Conservation (phyloP, 2,113 vertebrate genomes). For the Mesembrinibis cayennensis region DNA sequence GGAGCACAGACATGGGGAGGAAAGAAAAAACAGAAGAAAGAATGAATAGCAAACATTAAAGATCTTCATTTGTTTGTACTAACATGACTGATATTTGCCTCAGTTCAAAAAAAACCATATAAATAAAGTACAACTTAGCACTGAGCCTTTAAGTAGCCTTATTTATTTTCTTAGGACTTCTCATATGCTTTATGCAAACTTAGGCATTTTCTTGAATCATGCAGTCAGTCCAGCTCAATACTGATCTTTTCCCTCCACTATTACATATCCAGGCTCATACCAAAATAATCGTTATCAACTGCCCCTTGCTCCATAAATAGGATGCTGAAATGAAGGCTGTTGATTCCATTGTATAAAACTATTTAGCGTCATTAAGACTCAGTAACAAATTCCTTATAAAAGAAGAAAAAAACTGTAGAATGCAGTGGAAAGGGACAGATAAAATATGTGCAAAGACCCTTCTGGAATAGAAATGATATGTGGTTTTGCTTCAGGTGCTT, state of each 20-base stretch:
- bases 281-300: not conserved
- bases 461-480: not conserved
- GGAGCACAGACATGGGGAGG: not conserved
- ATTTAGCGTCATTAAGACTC: not conserved
- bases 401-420: not conserved
- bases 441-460: not conserved
- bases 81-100: not conserved
- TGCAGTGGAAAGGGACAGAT: not conserved
- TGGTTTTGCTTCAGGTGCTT: not conserved
- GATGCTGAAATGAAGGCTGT: not conserved
- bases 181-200: not conserved
- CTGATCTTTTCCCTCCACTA: not conserved
- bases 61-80: not conserved
- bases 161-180: not conserved
- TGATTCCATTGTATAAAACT: not conserved
- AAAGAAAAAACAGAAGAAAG: not conserved
- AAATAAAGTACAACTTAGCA: not conserved
- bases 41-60: not conserved
- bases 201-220: not conserved
- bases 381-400: not conserved
- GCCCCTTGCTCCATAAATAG: not conserved
- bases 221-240: not conserved
- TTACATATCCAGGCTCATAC: not conserved
- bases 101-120: not conserved
- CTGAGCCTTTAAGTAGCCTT: not conserved